Conservation (phyloP, 2,888 invertebrate species). For the Podabrus alpinus region DNA sequence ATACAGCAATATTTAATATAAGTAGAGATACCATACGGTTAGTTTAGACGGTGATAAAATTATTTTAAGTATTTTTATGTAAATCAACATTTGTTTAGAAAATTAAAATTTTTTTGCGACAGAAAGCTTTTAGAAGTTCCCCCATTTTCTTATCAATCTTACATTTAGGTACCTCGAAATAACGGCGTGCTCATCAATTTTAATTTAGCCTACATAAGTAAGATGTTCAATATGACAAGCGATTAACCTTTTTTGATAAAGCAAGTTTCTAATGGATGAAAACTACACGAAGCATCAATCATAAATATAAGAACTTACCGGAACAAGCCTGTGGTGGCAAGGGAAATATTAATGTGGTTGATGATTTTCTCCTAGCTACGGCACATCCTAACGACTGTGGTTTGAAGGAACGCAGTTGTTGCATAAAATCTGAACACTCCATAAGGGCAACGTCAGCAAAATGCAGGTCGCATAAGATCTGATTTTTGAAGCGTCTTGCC, state of each 20-base stretch:
- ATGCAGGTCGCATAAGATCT: slow-evolving; percentile 94
- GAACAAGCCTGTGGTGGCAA: slow-evolving; percentile 93
- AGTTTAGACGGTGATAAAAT: background rate
- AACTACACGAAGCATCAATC: slow-evolving; percentile 10
- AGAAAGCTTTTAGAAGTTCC: background rate
- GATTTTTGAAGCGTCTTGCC: slow-evolving; percentile 74
- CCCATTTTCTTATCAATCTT: background rate
- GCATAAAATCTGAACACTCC: slow-evolving; percentile 98
- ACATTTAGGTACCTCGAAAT: background rate
- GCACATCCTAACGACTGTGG: slow-evolving; percentile 94
- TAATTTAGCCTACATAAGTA: slow-evolving; percentile 10
- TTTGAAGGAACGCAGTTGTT: slow-evolving; percentile 93
- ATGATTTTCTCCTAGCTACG: slow-evolving; percentile 90
- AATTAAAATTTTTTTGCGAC: background rate
- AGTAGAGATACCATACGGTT: background rate
- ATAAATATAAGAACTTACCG: slow-evolving; percentile 65
- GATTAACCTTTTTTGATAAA: slow-evolving; percentile 13
- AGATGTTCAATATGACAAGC: slow-evolving; percentile 16
- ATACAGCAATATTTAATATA: background rate
- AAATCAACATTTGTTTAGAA: background rate
- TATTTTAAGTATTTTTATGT: background rate
- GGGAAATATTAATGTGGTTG: slow-evolving; percentile 91
- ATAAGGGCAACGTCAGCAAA: slow-evolving; percentile 96
- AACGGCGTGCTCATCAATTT: slow-evolving; percentile 9
- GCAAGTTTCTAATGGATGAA: slow-evolving; percentile 13